phyloP scores from a whole-genome alignment of 2,113 vertebrate genomes.

The Promerops cafer region DNA sequence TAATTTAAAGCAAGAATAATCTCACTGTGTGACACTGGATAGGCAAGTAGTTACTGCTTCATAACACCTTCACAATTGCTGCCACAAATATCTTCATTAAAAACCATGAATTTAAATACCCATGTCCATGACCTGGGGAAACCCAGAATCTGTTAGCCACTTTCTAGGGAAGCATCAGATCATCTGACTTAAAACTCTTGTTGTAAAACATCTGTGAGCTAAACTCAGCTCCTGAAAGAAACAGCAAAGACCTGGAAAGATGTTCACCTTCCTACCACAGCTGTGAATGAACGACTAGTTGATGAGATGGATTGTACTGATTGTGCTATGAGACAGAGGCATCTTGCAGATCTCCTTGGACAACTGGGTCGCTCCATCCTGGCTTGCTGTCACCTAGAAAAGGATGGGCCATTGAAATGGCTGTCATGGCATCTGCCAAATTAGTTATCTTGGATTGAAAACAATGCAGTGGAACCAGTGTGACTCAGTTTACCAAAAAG shows the following conservation, averaged over 20 bases:
- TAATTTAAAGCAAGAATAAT: background rate
- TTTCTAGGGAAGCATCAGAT: background rate
- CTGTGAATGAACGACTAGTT: rapidly evolving
- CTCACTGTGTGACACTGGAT: background rate
- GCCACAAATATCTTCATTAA: background rate
- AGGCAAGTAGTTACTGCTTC: background rate
- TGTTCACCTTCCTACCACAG: background rate
- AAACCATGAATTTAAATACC: background rate
- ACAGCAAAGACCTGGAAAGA: background rate
- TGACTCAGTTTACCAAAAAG: background rate
- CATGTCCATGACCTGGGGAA: background rate
- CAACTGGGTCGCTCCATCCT: background rate
- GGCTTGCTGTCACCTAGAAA: background rate
- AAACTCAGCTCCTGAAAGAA: background rate
- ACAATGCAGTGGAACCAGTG: background rate
- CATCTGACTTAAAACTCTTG: background rate
- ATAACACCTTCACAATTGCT: background rate
- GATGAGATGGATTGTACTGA: background rate
- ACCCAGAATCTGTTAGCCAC: background rate
- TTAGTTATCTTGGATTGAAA: background rate
- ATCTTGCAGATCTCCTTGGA: background rate
- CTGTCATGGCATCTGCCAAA: background rate
- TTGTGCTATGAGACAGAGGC: background rate
- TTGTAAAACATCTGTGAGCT: background rate
- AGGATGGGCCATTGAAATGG: background rate